Evolutionary conservation across 2,113 vertebrate genomes (phyloP).

Genomic region (Oncorhynchus kisutch): DNA sequence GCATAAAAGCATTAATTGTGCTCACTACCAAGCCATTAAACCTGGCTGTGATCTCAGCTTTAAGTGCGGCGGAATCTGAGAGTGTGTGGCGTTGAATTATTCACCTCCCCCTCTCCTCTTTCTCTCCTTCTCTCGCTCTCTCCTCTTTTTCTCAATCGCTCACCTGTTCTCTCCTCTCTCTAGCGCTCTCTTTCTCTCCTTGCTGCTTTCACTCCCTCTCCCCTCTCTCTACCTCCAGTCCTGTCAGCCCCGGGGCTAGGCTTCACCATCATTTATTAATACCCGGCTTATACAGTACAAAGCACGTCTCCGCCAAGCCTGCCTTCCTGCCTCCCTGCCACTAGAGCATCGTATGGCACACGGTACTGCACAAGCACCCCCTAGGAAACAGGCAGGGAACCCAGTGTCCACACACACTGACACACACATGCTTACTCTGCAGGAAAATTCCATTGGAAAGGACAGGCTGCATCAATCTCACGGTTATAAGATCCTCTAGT

Average conservation of each 20-base stretch:
- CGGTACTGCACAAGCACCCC: constrained; percentile 50
- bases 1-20: constrained; percentile 82
- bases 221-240: constrained; percentile 42
- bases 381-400: constrained; percentile 54
- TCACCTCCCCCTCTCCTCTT: constrained; percentile 59
- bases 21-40: constrained; percentile 84
- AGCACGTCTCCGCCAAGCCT: constrained; percentile 39
- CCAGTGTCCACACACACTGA: constrained; percentile 45
- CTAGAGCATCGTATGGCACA: constrained; percentile 10
- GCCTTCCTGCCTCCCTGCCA: constrained; percentile 3
- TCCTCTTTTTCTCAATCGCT: neutral
- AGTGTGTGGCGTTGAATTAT: constrained; percentile 79
- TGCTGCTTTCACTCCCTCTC: constrained; percentile 1
- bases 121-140: neutral
- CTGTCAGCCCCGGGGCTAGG: constrained; percentile 63
- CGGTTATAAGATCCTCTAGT: constrained; percentile 10
- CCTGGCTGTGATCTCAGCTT: constrained; percentile 78
- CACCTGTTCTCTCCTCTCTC: neutral
- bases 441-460: constrained; percentile 75
- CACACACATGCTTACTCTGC: constrained; percentile 65
- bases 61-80: constrained; percentile 78
- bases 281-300: constrained; percentile 59
- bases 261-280: constrained; percentile 74
- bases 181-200: neutral
- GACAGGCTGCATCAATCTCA: constrained; percentile 66